Evolutionary conservation across 2,113 vertebrate genomes (phyloP).

Genomic region (Hippocampus guttulatus): DNA sequence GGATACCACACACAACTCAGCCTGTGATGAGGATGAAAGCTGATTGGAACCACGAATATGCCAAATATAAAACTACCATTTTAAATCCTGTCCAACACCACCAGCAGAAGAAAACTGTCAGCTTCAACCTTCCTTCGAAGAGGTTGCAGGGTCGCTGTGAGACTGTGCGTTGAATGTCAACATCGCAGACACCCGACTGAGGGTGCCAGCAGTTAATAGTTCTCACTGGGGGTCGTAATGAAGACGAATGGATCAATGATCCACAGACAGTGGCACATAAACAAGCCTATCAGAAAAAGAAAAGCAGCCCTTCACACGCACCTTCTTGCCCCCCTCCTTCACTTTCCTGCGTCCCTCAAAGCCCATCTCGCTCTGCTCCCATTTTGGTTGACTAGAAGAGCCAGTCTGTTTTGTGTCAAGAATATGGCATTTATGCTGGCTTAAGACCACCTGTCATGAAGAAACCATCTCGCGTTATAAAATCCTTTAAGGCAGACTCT

Average conservation of each 20-base stretch:
- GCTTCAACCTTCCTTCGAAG: slow-evolving; percentile 6
- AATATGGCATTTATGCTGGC: slow-evolving; percentile 20
- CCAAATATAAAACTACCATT: neutral
- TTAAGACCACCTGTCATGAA: neutral
- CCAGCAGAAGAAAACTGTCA: slow-evolving; percentile 17
- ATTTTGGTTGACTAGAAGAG: slow-evolving; percentile 21
- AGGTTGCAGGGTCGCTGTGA: slow-evolving; percentile 21
- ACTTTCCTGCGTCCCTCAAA: slow-evolving; percentile 18
- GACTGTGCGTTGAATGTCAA: slow-evolving; percentile 41
- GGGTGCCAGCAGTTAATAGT: slow-evolving; percentile 59
- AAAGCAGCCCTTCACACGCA: slow-evolving; percentile 22
- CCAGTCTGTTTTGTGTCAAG: slow-evolving; percentile 32
- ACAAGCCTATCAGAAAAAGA: slow-evolving; percentile 50
- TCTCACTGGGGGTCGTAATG: slow-evolving; percentile 52
- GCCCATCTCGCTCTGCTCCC: slow-evolving; percentile 17
- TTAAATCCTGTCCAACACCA: slow-evolving; percentile 1
- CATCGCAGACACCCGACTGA: slow-evolving; percentile 38
- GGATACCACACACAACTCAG: neutral
- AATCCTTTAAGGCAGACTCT: neutral
- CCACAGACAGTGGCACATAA: slow-evolving; percentile 49
- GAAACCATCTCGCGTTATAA: neutral
- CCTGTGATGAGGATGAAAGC: slow-evolving; percentile 1
- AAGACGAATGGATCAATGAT: slow-evolving; percentile 66
- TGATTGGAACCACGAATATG: slow-evolving; percentile 9
- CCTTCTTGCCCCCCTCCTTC: neutral